phyloP scores from a whole-genome alignment of 2,888 invertebrate species.

The Zhuqinia jingwanae region DNA sequence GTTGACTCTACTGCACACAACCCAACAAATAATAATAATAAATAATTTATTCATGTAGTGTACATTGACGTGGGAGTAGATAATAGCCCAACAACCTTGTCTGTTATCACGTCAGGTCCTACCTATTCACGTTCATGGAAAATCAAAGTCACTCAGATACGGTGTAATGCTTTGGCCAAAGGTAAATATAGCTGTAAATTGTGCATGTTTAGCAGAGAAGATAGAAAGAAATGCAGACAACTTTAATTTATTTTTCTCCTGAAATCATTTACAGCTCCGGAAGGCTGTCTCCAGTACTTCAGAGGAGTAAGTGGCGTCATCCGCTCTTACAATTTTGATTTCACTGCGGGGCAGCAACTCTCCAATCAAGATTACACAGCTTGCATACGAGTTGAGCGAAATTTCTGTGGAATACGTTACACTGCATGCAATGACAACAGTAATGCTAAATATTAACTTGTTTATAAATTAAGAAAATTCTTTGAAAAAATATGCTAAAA shows the following conservation, averaged over 20 bases:
- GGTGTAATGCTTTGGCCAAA: constrained; percentile 87
- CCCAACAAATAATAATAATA: constrained; percentile 10
- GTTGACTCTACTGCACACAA: not conserved
- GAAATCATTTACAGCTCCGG: constrained; percentile 83
- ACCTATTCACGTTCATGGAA: constrained; percentile 90
- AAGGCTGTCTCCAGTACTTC: constrained; percentile 90
- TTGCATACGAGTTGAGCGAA: constrained; percentile 91
- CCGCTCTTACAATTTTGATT: constrained; percentile 92
- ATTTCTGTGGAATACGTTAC: constrained; percentile 93
- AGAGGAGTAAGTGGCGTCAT: constrained; percentile 91
- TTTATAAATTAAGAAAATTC: too few relatives aligned
- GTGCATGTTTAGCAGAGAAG: not conserved
- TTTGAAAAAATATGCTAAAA: too few relatives aligned
- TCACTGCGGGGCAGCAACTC: constrained; percentile 87
- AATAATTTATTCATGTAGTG: constrained; percentile 84
- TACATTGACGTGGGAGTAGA: constrained; percentile 91
- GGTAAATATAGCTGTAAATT: constrained; percentile 81
- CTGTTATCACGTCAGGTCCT: constrained; percentile 90
- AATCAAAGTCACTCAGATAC: constrained; percentile 89
- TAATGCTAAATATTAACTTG: too few relatives aligned
- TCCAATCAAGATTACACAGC: constrained; percentile 95
- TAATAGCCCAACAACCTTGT: constrained; percentile 90
- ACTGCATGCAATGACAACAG: constrained; percentile 86
- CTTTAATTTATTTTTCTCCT: not conserved
- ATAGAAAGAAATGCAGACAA: too few relatives aligned